phyloP scores from a whole-genome alignment of 2,888 invertebrate genomes.

The Amphipyra berbera region DNA sequence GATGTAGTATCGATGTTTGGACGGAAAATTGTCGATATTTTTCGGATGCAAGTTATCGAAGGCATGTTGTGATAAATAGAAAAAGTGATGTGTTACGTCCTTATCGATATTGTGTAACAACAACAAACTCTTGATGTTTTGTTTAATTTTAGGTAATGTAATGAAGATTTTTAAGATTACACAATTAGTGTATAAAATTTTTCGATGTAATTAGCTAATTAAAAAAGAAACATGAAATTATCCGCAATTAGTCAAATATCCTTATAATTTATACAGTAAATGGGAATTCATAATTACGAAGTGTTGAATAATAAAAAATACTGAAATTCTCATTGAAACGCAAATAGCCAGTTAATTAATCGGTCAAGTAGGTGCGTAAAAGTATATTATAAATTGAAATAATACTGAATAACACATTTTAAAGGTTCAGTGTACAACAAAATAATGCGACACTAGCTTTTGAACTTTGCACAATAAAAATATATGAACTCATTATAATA shows the following conservation, averaged over 20 bases:
- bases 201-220: too few relatives aligned
- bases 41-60: background rate
- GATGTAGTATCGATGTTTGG: conserved; percentile 30
- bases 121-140: too few relatives aligned
- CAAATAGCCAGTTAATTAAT: conserved; percentile 39
- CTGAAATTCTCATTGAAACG: conserved; percentile 29
- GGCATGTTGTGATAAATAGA: background rate
- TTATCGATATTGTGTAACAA: background rate
- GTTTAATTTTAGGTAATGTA: too few relatives aligned
- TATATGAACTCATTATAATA: conserved; percentile 15
- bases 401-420: conserved; percentile 68
- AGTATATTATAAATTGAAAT: conserved; percentile 58
- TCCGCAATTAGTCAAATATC: background rate
- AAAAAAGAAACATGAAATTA: background rate
- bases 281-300: background rate
- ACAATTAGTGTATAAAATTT: too few relatives aligned
- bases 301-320: conserved; percentile 6
- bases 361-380: conserved; percentile 63
- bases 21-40: conserved; percentile 15
- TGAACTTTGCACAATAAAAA: conserved; percentile 39
- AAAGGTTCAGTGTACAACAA: conserved; percentile 72
- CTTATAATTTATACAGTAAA: background rate
- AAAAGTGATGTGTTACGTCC: background rate
- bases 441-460: conserved; percentile 60
- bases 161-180: too few relatives aligned